Conservation (phyloP, 64 coral and sea anemone genomes). For the Montipora sp. region DNA sequence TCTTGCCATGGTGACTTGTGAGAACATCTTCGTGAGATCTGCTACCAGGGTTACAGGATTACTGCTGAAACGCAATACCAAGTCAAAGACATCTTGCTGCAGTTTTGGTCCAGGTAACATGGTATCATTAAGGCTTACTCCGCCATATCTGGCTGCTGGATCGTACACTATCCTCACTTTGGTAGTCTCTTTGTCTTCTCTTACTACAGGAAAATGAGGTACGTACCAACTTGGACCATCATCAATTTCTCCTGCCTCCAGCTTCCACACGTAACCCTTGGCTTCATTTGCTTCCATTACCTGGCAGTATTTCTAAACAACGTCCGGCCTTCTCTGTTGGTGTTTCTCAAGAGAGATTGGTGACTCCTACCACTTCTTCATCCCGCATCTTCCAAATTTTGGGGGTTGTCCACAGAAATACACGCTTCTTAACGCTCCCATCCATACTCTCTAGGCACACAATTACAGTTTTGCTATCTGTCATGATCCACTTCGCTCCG, state of each 20-base stretch:
- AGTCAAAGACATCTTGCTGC: conserved; percentile 27
- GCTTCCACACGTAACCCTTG: conserved; percentile 38
- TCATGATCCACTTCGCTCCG: too few species aligned
- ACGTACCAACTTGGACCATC: conserved; percentile 23
- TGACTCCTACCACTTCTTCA: too few species aligned
- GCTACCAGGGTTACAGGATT: conserved; percentile 35
- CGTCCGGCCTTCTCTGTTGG: neutral
- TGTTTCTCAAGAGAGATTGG: conserved; percentile 39
- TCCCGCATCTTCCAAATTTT: too few species aligned
- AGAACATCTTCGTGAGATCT: conserved; percentile 57
- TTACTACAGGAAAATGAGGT: conserved; percentile 51
- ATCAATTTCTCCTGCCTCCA: neutral
- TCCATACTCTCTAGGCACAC: too few species aligned
- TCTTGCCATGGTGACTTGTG: conserved; percentile 23
- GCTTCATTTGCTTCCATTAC: conserved; percentile 41
- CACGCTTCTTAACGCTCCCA: too few species aligned
- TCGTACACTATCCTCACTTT: conserved; percentile 64
- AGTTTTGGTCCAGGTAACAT: conserved; percentile 57
- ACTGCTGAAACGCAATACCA: conserved; percentile 42
- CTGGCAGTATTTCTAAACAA: conserved; percentile 50
- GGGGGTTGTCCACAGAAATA: too few species aligned
- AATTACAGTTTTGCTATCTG: too few species aligned
- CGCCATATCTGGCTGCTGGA: conserved; percentile 17
- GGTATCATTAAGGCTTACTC: conserved; percentile 51
- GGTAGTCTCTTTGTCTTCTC: conserved; percentile 32